These are phyloP conservation scores for Meleagris gallopavo DNA, from an alignment of 2,113 vertebrate species.

Conservation along the genomic window DNA sequence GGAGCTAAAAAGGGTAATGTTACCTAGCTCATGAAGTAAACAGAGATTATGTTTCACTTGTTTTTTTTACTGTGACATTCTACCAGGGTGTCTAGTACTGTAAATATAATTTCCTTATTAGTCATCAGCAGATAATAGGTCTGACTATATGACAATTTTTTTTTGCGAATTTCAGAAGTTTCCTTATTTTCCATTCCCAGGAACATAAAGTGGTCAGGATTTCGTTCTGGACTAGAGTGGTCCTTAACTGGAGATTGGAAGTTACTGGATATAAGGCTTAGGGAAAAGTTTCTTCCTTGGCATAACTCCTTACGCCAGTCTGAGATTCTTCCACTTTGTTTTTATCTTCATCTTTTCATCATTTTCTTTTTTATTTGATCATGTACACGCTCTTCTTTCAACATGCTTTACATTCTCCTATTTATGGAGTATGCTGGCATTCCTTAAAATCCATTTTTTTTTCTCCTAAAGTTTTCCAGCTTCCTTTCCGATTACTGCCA, in stretches of 20 bases:
- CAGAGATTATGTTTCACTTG: not conserved
- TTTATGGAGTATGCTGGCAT: not conserved
- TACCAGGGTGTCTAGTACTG: not conserved
- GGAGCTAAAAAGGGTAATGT: not conserved
- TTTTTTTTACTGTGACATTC: not conserved
- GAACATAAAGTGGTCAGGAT: not conserved
- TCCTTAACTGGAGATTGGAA: not conserved
- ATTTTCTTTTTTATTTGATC: not conserved
- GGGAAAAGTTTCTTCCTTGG: not conserved
- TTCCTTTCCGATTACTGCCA: not conserved
- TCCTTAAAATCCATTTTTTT: not conserved
- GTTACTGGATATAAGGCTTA: not conserved
- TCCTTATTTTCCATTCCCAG: not conserved
- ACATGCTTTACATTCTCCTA: not conserved
- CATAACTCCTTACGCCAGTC: not conserved
- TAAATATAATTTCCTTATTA: not conserved
- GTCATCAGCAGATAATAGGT: not conserved
- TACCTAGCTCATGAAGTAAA: not conserved
- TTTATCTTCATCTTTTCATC: not conserved
- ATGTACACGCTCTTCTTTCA: rapidly evolving
- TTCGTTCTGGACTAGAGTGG: not conserved
- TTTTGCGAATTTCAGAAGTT: not conserved
- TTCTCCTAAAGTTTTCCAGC: not conserved
- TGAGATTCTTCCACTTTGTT: not conserved
- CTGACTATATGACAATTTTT: not conserved